Evolutionary conservation across 1,140 invertebrate species (phyloP).

Genomic region (Battus philenor): DNA sequence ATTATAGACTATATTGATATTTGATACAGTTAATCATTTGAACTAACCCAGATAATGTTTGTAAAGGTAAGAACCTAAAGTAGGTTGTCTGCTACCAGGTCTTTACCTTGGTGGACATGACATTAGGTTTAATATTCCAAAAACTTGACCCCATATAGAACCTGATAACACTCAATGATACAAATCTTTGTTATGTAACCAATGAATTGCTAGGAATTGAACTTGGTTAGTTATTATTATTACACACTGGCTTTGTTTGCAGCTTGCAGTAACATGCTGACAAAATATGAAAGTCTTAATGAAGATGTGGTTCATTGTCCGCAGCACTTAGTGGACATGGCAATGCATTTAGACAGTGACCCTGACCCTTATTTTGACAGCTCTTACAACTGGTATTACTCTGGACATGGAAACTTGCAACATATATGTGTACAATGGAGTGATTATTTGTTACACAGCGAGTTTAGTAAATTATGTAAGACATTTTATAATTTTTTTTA

Average conservation of each 20-base stretch:
- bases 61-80: too few relatives aligned
- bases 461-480: constrained; percentile 52
- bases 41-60: too few relatives aligned
- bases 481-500: constrained; percentile 21
- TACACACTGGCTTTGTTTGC: neutral
- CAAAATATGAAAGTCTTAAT: constrained; percentile 41
- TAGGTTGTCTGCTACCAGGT: too few relatives aligned
- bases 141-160: too few relatives aligned
- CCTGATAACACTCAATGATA: too few relatives aligned
- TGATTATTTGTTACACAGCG: constrained; percentile 54
- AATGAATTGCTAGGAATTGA: too few relatives aligned
- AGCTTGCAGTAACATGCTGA: constrained; percentile 17
- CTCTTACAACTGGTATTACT: constrained; percentile 63
- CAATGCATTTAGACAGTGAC: constrained; percentile 45
- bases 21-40: too few relatives aligned
- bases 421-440: constrained; percentile 32
- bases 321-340: constrained; percentile 46
- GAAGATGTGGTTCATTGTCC: constrained; percentile 53
- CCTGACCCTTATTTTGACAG: constrained; percentile 51
- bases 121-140: too few relatives aligned
- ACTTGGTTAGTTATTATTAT: too few relatives aligned
- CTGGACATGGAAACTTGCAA: constrained; percentile 55
- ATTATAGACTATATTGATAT: too few relatives aligned
- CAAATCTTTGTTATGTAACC: too few relatives aligned
- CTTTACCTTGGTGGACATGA: too few relatives aligned